Base-by-base conservation (phyloP, 2,797 vertebrate genomes). In the Acomys russatus region DNA sequence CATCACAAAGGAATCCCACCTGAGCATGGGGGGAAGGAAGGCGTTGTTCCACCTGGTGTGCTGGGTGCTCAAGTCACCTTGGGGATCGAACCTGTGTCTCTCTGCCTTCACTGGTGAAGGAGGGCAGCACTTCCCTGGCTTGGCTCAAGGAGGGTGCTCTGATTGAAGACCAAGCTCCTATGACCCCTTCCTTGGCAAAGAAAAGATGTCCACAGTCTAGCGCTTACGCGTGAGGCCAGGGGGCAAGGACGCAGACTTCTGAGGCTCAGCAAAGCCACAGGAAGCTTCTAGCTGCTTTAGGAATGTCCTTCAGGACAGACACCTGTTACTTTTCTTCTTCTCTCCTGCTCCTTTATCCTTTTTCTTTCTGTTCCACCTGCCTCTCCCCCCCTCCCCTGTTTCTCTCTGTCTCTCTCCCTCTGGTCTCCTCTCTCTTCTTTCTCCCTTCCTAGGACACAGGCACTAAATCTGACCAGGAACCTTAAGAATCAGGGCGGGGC, bases 201-300 rank as follows among this genome's bases (percentile, higher is more conserved):
- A 76, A 83, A 74, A 78, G 77, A 30, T 70, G 73, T 8, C 56
- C 59, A 8, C 6, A n/a, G 61, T 25, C 30, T 22, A 56, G 80
- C 2, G 4, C 18, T 30, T 11, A 51, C 2, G 1, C 1, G 7
- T 1, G 5, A 17, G 44, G 44, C 56, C 56, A 59, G 14, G 56
- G 18, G 14, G 9, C 0, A 1, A 68, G 71, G 22, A 71, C 0
- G 0, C 5, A 49, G n/a, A 66, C 23, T 38, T 28, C 59, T 93
- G 3, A 7, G n/a, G 68, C 44, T 33, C 63, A 1, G 18, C 18
- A 23, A 56, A 30, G 30, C 56, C 10, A 2, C 3, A 28, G 54
- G 64, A 35, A 54, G 18, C 70, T 68, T n/a, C 30, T n/a, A 18
- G 79, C 38, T 71, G 3, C 76, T 84, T 77, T 73, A 4, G 28